Percentiles rank a stretch among this genome's conserved stretches.
Conservation (phyloP, 2,888 invertebrate genomes). For the Lasioglossum leucozonium region DNA sequence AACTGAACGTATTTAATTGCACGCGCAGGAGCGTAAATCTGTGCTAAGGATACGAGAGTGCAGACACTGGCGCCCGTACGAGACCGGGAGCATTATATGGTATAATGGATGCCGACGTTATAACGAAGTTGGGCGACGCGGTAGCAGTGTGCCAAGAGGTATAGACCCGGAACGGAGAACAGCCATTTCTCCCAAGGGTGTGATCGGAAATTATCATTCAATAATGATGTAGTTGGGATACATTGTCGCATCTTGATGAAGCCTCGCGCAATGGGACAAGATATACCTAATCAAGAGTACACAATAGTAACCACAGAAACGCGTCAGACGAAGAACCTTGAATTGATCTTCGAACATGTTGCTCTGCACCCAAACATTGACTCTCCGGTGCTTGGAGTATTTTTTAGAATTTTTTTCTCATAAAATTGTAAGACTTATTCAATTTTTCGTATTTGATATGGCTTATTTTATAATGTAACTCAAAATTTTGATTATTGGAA, state of each 20-base stretch:
- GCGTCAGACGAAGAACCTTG: neutral
- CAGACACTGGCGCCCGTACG: conserved; percentile 12
- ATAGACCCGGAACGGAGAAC: conserved; percentile 47
- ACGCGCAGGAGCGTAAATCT: conserved; percentile 20
- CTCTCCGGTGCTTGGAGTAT: neutral
- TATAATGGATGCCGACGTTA: conserved; percentile 69
- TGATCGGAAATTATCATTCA: conserved; percentile 78
- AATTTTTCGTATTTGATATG: neutral
- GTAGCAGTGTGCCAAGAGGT: conserved; percentile 63
- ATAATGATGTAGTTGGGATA: conserved; percentile 66
- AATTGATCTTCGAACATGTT: neutral
- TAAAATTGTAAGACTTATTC: neutral
- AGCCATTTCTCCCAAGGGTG: conserved; percentile 66
- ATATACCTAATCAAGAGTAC: conserved; percentile 32
- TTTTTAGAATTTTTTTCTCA: neutral
- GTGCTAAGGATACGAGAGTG: conserved; percentile 7
- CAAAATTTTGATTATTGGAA: neutral
- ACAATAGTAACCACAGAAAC: conserved; percentile 8
- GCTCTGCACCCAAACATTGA: neutral
- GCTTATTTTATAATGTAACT: neutral
- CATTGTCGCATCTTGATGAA: conserved; percentile 57
- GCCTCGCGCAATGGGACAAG: neutral
- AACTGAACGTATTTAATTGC: conserved; percentile 5
- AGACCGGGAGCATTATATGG: conserved; percentile 47
- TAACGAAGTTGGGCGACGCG: conserved; percentile 62